These are phyloP conservation scores for Plotosus lineatus DNA, from an alignment of 2,113 vertebrate species.

Conservation along the genomic window DNA sequence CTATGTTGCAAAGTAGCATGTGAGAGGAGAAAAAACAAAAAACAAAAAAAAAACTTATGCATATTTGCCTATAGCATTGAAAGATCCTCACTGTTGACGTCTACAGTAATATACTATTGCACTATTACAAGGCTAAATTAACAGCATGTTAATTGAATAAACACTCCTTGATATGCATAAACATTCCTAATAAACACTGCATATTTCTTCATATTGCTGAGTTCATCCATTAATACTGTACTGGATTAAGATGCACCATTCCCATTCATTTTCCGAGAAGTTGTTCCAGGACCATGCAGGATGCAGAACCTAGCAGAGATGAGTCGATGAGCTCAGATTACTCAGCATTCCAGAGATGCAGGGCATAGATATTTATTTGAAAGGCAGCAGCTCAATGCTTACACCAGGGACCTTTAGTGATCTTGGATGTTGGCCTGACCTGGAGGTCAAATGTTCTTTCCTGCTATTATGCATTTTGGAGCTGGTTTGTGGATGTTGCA, in stretches of 20 bases:
- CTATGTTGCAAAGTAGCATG: neutral
- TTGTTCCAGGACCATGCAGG: conserved; percentile 2
- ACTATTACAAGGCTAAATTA: neutral
- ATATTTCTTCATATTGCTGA: neutral
- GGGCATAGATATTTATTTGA: conserved; percentile 28
- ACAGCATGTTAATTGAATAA: neutral
- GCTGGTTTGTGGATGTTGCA: conserved; percentile 4
- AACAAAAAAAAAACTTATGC: neutral
- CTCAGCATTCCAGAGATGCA: conserved; percentile 29
- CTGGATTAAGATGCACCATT: neutral
- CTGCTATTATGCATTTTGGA: conserved; percentile 8
- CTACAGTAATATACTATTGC: neutral
- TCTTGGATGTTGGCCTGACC: conserved; percentile 23
- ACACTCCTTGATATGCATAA: neutral
- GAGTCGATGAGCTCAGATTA: conserved; percentile 29
- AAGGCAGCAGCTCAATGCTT: neutral
- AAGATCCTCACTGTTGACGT: neutral
- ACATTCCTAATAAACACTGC: neutral
- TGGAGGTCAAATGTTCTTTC: conserved; percentile 31
- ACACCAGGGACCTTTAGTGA: neutral
- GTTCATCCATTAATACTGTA: neutral
- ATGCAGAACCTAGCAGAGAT: neutral
- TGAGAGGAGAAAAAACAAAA: neutral
- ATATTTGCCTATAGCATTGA: neutral
- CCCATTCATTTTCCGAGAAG: neutral